A percentile compares a stretch with the other conserved stretches of the same genome.
Conservation (phyloP, 2,797 vertebrate genomes). For the Dromococcyx pavoninus region DNA sequence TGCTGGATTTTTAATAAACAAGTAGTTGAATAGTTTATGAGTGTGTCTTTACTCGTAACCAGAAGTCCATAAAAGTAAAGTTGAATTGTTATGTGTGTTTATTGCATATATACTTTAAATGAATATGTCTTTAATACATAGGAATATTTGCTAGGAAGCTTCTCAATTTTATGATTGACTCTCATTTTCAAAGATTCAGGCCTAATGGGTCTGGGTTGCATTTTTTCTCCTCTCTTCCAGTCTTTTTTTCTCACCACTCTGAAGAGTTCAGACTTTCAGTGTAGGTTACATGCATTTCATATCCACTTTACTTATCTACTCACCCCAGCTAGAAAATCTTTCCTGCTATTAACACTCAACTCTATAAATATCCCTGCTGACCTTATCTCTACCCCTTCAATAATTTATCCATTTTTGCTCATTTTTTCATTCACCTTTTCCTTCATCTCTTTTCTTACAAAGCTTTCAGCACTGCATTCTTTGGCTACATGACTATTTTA, state of each 20-base stretch:
- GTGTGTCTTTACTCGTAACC: neutral
- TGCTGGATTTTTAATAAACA: neutral
- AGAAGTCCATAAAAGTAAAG: neutral
- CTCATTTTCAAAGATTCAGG: neutral
- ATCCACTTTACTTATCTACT: neutral
- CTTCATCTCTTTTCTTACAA: neutral
- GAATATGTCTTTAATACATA: neutral
- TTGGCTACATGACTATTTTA: rapidly evolving
- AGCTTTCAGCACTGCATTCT: neutral
- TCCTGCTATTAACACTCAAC: neutral
- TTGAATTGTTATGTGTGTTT: neutral
- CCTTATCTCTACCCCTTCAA: neutral
- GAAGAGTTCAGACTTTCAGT: neutral
- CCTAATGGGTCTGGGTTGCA: neutral
- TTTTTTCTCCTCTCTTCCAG: neutral
- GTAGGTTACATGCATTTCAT: neutral
- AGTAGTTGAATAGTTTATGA: neutral
- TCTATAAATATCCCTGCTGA: neutral
- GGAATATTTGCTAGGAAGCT: neutral
- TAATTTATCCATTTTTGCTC: neutral
- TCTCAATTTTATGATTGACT: neutral
- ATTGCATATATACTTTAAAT: neutral
- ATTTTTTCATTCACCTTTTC: neutral
- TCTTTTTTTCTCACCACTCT: neutral
- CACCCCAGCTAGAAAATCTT: neutral